Evolutionary conservation across 2,888 invertebrate species (phyloP).

Genomic region (Erebia ligea): DNA sequence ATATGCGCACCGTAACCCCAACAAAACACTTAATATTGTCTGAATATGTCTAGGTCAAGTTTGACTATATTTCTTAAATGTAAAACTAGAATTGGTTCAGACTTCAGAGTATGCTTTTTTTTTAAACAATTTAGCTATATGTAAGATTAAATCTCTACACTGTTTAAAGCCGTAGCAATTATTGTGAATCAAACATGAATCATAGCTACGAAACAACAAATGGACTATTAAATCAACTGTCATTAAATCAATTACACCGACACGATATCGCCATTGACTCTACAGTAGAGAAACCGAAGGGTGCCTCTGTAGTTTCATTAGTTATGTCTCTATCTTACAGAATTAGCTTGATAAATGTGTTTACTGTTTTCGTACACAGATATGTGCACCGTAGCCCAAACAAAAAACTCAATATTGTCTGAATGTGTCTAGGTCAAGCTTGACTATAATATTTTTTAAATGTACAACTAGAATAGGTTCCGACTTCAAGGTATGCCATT

Average conservation of each 20-base stretch:
- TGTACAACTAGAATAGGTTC: no score
- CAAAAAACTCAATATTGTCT: no score
- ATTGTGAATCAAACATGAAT: constrained; percentile 47
- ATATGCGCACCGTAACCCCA: constrained; percentile 13
- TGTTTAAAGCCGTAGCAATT: background rate
- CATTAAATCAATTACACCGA: constrained; percentile 42
- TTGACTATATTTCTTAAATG: no score
- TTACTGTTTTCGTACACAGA: constrained; percentile 62
- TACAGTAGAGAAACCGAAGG: constrained; percentile 27
- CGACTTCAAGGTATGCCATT: no score
- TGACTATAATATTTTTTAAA: no score
- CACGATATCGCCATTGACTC: constrained; percentile 30
- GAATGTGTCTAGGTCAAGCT: no score
- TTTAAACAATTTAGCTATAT: no score
- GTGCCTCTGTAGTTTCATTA: constrained; percentile 56
- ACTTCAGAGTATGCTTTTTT: no score
- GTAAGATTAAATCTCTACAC: background rate
- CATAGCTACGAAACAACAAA: constrained; percentile 37
- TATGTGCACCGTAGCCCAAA: constrained; percentile 76
- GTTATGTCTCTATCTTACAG: constrained; percentile 80
- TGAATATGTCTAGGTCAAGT: no score
- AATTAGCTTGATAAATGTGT: constrained; percentile 79
- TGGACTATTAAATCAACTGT: constrained; percentile 38
- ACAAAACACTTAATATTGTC: no score
- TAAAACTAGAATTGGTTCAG: no score